Evolutionary conservation across 1,140 invertebrate species (phyloP).

Genomic region (Diuraphis noxia): DNA sequence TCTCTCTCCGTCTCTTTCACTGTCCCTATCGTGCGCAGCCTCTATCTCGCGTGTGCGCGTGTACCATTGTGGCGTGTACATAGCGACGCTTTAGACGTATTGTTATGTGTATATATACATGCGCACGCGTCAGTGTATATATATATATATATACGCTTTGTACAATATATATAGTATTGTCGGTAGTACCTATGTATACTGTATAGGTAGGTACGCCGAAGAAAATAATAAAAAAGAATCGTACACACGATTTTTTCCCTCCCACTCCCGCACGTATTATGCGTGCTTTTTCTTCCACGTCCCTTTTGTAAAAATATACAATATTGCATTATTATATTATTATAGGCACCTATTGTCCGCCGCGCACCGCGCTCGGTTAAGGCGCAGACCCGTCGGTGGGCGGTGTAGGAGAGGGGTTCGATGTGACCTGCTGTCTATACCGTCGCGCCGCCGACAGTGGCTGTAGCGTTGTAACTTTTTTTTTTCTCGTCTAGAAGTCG

Average conservation of each 20-base stretch:
- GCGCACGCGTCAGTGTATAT: not conserved
- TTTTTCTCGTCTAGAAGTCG: not conserved
- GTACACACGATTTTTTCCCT: not conserved
- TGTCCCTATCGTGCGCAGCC: not conserved
- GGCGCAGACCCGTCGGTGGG: not conserved
- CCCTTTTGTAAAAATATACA: not conserved
- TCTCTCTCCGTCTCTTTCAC: not conserved
- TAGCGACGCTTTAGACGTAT: slow-evolving; percentile 22
- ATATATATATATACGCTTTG: not conserved
- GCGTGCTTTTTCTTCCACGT: not conserved
- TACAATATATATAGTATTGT: not conserved
- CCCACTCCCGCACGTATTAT: not conserved
- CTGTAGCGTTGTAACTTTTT: not conserved
- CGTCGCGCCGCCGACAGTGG: not conserved
- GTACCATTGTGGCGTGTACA: not conserved
- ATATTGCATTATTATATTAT: not conserved
- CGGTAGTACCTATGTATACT: not conserved
- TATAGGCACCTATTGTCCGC: not conserved
- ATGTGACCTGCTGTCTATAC: not conserved
- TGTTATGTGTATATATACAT: slow-evolving; percentile 18
- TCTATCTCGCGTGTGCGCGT: not conserved
- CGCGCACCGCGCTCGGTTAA: not conserved
- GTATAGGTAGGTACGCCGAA: not conserved
- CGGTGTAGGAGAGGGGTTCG: not conserved
- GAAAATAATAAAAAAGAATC: slow-evolving; percentile 8